These are phyloP conservation scores for Dipodomys ordii DNA, from an alignment of 2,113 vertebrate species.

Conservation along the genomic window DNA sequence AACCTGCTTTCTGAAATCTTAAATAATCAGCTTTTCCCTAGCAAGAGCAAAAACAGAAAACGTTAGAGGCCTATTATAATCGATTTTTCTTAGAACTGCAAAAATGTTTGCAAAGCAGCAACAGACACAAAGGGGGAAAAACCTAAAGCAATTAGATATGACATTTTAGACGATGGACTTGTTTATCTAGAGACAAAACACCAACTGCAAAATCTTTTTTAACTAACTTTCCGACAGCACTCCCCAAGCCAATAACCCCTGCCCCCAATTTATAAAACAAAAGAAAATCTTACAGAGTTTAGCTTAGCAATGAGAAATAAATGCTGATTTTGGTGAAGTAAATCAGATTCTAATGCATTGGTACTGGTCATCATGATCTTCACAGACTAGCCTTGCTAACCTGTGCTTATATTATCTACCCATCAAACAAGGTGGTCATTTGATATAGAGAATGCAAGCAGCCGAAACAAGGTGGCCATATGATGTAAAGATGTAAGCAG, in stretches of 20 bases:
- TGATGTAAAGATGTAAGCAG: neutral
- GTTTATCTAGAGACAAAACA: conserved; percentile 56
- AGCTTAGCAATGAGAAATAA: conserved; percentile 38
- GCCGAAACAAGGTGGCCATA: neutral
- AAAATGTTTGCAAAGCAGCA: conserved; percentile 69
- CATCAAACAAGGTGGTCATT: neutral
- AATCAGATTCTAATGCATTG: neutral
- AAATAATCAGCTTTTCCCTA: conserved; percentile 63
- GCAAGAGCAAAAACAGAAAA: conserved; percentile 63
- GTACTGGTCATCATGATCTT: neutral
- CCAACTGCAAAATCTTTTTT: conserved; percentile 49
- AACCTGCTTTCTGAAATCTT: conserved; percentile 63
- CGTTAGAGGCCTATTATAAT: conserved; percentile 43
- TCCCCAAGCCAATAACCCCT: conserved; percentile 3
- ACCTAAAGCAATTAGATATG: conserved; percentile 67
- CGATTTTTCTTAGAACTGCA: conserved; percentile 72
- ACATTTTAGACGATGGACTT: conserved; percentile 57
- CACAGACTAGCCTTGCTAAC: neutral
- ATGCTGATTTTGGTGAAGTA: conserved; percentile 12
- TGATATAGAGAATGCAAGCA: conserved; percentile 2
- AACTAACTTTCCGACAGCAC: conserved; percentile 30
- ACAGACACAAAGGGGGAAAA: conserved; percentile 42
- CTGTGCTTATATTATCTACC: neutral
- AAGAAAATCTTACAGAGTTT: conserved; percentile 11
- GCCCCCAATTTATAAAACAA: conserved; percentile 14